These are phyloP conservation scores for Thymallus thymallus DNA, from an alignment of 2,113 vertebrate genomes.

Conservation along the genomic window DNA sequence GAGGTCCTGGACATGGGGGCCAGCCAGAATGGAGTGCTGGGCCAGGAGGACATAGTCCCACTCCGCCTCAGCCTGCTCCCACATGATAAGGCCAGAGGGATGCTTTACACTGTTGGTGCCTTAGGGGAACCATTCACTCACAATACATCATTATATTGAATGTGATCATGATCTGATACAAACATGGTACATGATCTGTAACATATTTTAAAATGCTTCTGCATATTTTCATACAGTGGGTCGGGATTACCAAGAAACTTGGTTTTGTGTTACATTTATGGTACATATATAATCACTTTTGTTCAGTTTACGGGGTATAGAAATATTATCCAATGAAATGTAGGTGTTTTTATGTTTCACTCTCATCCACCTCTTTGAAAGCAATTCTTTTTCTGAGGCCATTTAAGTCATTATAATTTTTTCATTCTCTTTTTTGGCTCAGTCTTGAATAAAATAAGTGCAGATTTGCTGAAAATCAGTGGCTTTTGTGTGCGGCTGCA, in stretches of 20 bases:
- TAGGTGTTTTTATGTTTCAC: slow-evolving; percentile 64
- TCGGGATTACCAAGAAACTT: slow-evolving; percentile 33
- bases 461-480: slow-evolving; percentile 99
- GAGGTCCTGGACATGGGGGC: slow-evolving; percentile 63
- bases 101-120: slow-evolving; percentile 46
- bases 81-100: slow-evolving; percentile 55
- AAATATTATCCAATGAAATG: slow-evolving; percentile 66
- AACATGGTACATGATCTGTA: background rate
- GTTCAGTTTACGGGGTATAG: slow-evolving; percentile 53
- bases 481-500: slow-evolving; percentile 98
- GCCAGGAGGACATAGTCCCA: slow-evolving; percentile 34
- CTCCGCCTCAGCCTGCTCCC: slow-evolving; percentile 46
- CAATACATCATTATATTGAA: slow-evolving; percentile 59
- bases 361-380: slow-evolving; percentile 69
- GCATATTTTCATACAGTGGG: slow-evolving; percentile 35
- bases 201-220: slow-evolving; percentile 39
- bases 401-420: slow-evolving; percentile 80
- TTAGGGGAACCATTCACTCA: slow-evolving; percentile 51
- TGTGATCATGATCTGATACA: slow-evolving; percentile 34
- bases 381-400: slow-evolving; percentile 74
- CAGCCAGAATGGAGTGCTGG: slow-evolving; percentile 53
- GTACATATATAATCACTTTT: slow-evolving; percentile 49
- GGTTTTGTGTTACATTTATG: slow-evolving; percentile 34
- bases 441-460: slow-evolving; percentile 98
- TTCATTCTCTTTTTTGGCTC: slow-evolving; percentile 46